A percentile compares a stretch with the other conserved stretches of the same genome.
phyloP scores from a whole-genome alignment of 2,797 vertebrate species.

The Alectoris magna region DNA sequence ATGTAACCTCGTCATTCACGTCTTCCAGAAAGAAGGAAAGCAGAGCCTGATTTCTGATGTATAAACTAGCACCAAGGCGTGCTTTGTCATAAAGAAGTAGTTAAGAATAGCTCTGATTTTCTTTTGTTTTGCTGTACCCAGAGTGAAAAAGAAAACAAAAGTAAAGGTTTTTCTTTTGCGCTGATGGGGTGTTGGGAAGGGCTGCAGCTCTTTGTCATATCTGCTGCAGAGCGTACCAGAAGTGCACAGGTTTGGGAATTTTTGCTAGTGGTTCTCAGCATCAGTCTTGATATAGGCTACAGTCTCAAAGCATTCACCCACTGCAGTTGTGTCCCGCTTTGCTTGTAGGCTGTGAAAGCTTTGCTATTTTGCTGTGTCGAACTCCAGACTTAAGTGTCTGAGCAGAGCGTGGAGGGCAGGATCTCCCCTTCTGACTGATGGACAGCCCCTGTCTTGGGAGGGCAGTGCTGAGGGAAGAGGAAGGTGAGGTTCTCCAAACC shows the following conservation, averaged over 20 bases:
- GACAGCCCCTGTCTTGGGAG: neutral
- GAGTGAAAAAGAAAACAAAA: neutral
- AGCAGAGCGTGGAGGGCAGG: neutral
- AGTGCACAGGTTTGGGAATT: neutral
- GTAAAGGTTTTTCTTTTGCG: rapidly evolving
- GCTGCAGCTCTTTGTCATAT: neutral
- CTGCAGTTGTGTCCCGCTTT: neutral
- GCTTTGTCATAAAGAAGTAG: slow-evolving; percentile 7
- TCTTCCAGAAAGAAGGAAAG: slow-evolving; percentile 53
- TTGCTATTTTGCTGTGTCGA: neutral
- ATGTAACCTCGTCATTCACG: slow-evolving; percentile 62
- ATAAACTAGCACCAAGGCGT: slow-evolving; percentile 32
- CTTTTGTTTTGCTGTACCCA: neutral
- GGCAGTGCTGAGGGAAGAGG: neutral
- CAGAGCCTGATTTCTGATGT: slow-evolving; percentile 31
- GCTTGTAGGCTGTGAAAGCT: neutral
- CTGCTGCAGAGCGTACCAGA: neutral
- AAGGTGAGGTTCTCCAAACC: neutral
- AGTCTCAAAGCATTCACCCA: neutral
- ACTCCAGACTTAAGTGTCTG: neutral
- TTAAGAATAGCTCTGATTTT: neutral
- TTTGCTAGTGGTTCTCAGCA: neutral
- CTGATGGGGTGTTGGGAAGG: neutral
- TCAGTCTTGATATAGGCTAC: neutral
- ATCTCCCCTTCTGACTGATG: neutral